Conservation (phyloP, 2,888 invertebrate species). For the Spilarctia lutea region DNA sequence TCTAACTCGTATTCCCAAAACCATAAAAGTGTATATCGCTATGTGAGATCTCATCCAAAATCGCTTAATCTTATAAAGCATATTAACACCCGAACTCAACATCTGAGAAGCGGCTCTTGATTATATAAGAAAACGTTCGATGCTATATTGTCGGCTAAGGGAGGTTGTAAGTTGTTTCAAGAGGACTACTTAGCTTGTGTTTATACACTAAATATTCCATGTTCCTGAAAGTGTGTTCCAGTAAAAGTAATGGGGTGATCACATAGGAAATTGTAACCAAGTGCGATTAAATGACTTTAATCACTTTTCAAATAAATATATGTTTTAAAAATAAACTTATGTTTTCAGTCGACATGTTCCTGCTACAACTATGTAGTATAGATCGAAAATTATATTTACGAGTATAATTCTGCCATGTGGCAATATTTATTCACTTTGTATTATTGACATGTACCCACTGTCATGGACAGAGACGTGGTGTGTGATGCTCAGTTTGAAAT, state of each 20-base stretch:
- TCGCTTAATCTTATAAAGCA: conserved; percentile 33
- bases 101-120: conserved; percentile 68
- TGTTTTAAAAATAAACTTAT: no score
- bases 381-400: no score
- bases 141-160: conserved; percentile 67
- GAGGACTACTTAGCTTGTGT: conserved; percentile 55
- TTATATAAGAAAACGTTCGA: conserved; percentile 78
- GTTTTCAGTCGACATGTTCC: no score
- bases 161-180: conserved; percentile 70
- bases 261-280: background rate
- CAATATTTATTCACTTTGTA: no score
- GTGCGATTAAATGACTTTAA: background rate
- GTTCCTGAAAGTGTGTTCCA: background rate
- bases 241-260: background rate
- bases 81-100: conserved; percentile 48
- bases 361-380: fast-evolving
- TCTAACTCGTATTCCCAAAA: background rate
- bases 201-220: conserved; percentile 62
- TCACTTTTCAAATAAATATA: background rate
- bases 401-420: no score
- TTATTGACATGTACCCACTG: no score
- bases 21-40: no score
- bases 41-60: background rate
- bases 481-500: no score
- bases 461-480: no score